Conservation (phyloP, 2,888 invertebrate genomes). For the Labia minor region DNA sequence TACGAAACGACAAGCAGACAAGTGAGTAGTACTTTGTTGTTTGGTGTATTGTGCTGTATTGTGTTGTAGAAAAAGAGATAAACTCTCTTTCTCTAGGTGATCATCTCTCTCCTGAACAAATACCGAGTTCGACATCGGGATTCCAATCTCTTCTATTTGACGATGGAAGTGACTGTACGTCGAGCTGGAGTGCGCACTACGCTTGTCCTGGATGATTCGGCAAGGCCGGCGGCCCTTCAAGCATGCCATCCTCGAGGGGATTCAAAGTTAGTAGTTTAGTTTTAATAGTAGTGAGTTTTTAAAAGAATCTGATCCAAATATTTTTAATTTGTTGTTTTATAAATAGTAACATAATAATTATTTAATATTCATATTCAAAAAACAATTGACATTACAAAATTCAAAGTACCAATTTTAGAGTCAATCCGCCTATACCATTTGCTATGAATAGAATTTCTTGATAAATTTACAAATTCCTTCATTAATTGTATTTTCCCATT, state of each 20-base stretch:
- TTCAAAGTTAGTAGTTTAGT: constrained; percentile 61
- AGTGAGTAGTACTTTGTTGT: constrained; percentile 22
- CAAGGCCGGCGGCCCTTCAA: constrained; percentile 80
- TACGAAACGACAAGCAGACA: constrained; percentile 81
- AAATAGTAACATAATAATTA: too few relatives aligned
- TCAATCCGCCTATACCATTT: too few relatives aligned
- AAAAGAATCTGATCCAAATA: background rate
- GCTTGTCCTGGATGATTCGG: constrained; percentile 74
- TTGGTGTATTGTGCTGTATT: background rate
- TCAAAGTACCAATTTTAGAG: too few relatives aligned
- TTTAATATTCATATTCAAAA: too few relatives aligned
- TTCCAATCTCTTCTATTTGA: constrained; percentile 82
- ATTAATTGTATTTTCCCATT: too few relatives aligned
- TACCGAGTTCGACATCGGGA: constrained; percentile 86
- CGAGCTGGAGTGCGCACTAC: constrained; percentile 73
- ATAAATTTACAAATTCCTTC: too few relatives aligned
- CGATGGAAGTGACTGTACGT: constrained; percentile 85
- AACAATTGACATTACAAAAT: too few relatives aligned
- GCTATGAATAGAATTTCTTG: too few relatives aligned
- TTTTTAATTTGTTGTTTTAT: too few relatives aligned
- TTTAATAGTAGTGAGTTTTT: background rate
- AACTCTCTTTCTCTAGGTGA: constrained; percentile 42
- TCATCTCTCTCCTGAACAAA: constrained; percentile 72
- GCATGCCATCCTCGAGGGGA: constrained; percentile 90
- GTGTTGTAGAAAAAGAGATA: background rate